Conservation (phyloP, 2,888 invertebrate species). For the Xylocampa areola region DNA sequence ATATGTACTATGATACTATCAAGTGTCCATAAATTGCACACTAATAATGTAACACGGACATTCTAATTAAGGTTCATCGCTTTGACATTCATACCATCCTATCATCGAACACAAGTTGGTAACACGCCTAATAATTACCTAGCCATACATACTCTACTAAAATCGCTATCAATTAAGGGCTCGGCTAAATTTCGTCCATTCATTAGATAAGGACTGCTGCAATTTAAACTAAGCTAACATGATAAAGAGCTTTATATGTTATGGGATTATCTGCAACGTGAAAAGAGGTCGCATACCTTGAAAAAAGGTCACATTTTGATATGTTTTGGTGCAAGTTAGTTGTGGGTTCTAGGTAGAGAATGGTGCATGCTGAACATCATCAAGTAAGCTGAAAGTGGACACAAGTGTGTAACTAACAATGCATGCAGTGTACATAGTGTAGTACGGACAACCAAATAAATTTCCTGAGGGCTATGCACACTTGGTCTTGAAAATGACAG, state of each 20-base stretch:
- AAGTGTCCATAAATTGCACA: conserved; percentile 84
- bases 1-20: conserved; percentile 66
- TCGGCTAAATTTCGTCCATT: conserved; percentile 80
- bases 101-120: conserved; percentile 84
- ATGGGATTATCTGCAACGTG: conserved; percentile 73
- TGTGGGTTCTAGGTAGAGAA: conserved; percentile 89
- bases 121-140: conserved; percentile 84
- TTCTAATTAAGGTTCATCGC: conserved; percentile 89
- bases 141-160: conserved; percentile 81
- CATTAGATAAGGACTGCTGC: conserved; percentile 84
- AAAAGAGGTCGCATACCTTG: conserved; percentile 73
- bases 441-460: conserved; percentile 78
- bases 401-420: conserved; percentile 89
- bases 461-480: conserved; percentile 84
- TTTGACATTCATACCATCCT: conserved; percentile 89
- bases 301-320: conserved; percentile 76
- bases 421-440: conserved; percentile 90
- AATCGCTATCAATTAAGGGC: conserved; percentile 87
- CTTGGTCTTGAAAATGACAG: conserved; percentile 86
- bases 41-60: conserved; percentile 89
- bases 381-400: conserved; percentile 85
- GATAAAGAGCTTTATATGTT: conserved; percentile 79
- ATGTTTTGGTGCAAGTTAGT: conserved; percentile 88
- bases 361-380: conserved; percentile 87
- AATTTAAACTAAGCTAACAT: conserved; percentile 83